These are phyloP conservation scores for Scomberomorus guttatus DNA, from an alignment of 2,797 vertebrate species.

Conservation along the genomic window DNA sequence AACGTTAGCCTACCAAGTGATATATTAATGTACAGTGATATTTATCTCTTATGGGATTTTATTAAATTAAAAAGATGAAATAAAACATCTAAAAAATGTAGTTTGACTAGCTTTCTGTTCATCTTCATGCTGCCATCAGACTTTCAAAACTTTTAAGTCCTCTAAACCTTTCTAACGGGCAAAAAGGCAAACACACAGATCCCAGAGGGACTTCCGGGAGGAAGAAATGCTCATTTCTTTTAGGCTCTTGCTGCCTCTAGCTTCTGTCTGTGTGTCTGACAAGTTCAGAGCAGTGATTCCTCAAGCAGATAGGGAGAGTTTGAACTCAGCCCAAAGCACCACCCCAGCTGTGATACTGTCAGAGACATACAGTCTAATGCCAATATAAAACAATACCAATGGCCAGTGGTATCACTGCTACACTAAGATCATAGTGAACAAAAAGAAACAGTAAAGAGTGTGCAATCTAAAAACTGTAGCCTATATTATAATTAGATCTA, in stretches of 20 bases:
- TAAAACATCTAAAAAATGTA: not conserved
- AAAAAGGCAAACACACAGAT: constrained; percentile 35
- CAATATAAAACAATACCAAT: not conserved
- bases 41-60: not conserved
- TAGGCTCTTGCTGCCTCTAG: constrained; percentile 5
- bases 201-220: not conserved
- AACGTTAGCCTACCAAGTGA: not conserved
- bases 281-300: constrained; percentile 51
- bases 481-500: not conserved
- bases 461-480: not conserved
- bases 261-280: constrained; percentile 45
- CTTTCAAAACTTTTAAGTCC: constrained; percentile 39
- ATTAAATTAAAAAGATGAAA: constrained; percentile 16
- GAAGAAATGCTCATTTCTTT: constrained; percentile 27
- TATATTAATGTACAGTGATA: not conserved
- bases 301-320: constrained; percentile 36
- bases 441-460: not conserved
- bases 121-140: constrained; percentile 24
- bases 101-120: constrained; percentile 7
- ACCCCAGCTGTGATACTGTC: constrained; percentile 35
- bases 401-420: not conserved
- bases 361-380: not conserved
- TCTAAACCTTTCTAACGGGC: constrained; percentile 39
- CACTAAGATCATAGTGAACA: not conserved
- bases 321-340: constrained; percentile 28